Base-by-base conservation (phyloP, 2,888 invertebrate genomes). In the Malachius bipustulatus region DNA sequence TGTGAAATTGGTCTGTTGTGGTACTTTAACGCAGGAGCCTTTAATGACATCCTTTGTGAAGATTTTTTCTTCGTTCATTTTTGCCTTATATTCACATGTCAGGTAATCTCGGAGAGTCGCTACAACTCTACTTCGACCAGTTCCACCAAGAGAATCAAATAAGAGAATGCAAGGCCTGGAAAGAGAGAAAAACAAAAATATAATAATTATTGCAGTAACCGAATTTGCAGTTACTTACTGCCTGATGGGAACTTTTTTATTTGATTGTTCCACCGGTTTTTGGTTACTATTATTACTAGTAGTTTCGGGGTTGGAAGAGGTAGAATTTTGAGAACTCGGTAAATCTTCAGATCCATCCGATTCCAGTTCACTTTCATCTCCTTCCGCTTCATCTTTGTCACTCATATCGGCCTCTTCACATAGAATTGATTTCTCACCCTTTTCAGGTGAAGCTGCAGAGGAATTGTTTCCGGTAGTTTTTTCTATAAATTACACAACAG, bases 1-100 rank as follows among this genome's bases (percentile, higher is more conserved):
- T 26, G 85, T 88, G 57, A 82, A 91, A 67, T 98, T 98, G 46
- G 81, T 85, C 65, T 98, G 98, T 58, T 96, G 93, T n/a, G 97
- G 97, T 44, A 91, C 88, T 66, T 84, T 85, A 1, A 89, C 88
- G 52, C 78, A 79, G 45, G 79, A 77, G 3, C 91, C 93, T 54
- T 82, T 82, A 50, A 94, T 84, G 29, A 79, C 81, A 49, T 82
- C 77, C 58, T 83, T 88, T 45, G 77, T 80, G 57, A 85, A 91
- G 32, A 73, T 60, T 54, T 77, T 75, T 46, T 70, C 73, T 30
- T 62, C 43, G 15, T 51, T 53, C 62, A 75, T 69, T 67, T 84
- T 85, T 2, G 77, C 74, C 56, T 78, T 75, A 60, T 83, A 79
- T 68, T 90, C 90, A 55, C 87, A 82, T 35, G 83, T 83, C 36